Evolutionary conservation across 2,888 invertebrate species (phyloP), one percentile per base, ranked within the genome.

Genomic region (Pegoplata infirma): DNA sequence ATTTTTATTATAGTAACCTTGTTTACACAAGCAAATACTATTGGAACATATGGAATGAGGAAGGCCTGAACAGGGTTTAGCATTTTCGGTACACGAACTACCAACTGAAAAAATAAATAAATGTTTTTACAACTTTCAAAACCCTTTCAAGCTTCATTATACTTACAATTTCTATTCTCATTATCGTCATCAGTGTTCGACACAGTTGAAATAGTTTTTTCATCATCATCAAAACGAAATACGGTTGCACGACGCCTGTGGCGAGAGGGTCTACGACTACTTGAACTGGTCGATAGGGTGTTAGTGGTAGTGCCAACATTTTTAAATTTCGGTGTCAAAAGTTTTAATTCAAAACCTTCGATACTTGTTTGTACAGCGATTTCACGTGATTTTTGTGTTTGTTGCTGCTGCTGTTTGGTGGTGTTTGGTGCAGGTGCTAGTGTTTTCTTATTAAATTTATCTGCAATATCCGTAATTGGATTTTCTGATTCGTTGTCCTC

Each of bases 321-420:
- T 73, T 83, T 84, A 8, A 85, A 82, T 51, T 81, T 83, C 40
- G 80, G 83, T 61, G 73, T 75, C 44, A 88, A 49, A 10, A 85
- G 85, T 23, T 83, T 86, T 49, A 88, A 81, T 63, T 89, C 88
- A 76, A 84, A 85, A 6, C 82, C 81, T 53, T 89, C 88, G 71
- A 88, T 84, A 75, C 89, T 88, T 0, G 88, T 89, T 81, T 89
- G 89, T 5, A 88, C 86, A 23, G 88, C 89, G 44, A 88, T 86
- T 82, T 88, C 88, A 10, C 86, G 87, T 12, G 82, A 84, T 23
- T 81, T 81, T 0, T 80, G 82, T 0, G 81, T 56, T 28, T 56
- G 46, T 44, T 47, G 19, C 25, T 47, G 7, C 1, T 47, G 3
- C n/a, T 47, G 61, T 19, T 36, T 17, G 3, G 14, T 4, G 36